Evolutionary conservation across 2,797 vertebrate species (phyloP).

Genomic region (Spinibarbus caldwelli): DNA sequence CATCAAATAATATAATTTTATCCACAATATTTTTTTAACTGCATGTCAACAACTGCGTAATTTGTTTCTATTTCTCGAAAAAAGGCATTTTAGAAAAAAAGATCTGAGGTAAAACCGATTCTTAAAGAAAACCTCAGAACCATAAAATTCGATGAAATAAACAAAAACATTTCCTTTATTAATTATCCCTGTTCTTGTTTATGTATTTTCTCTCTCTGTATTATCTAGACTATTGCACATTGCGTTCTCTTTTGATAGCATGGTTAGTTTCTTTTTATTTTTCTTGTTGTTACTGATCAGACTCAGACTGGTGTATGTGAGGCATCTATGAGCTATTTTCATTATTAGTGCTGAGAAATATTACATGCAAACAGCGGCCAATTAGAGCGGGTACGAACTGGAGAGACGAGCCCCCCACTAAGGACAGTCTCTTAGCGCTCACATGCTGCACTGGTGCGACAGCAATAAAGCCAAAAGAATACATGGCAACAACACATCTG

Average conservation of each 20-base stretch:
- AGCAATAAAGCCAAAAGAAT: constrained; percentile 23
- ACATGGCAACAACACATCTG: constrained; percentile 17
- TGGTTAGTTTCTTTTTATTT: neutral
- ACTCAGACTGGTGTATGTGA: neutral
- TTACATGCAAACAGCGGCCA: constrained; percentile 36
- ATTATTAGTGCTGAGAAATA: constrained; percentile 47
- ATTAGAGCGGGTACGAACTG: constrained; percentile 47
- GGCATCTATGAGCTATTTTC: constrained; percentile 24
- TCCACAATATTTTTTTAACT: neutral
- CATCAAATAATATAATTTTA: neutral
- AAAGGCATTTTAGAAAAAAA: neutral
- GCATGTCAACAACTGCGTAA: neutral
- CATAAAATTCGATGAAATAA: neutral
- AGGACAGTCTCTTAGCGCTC: constrained; percentile 7
- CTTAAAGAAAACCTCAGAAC: neutral
- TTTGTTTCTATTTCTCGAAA: neutral
- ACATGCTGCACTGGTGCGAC: neutral
- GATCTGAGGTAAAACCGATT: neutral
- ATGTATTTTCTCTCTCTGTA: neutral
- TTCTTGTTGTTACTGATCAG: constrained; percentile 23
- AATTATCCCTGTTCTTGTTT: neutral
- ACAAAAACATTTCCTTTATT: neutral
- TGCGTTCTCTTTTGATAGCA: neutral
- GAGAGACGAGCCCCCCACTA: constrained; percentile 20
- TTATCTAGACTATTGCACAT: neutral